Percentiles rank a stretch among this genome's conserved stretches.
phyloP scores from a whole-genome alignment of 2,888 invertebrate genomes.

The Drosophila neoperkinsi region DNA sequence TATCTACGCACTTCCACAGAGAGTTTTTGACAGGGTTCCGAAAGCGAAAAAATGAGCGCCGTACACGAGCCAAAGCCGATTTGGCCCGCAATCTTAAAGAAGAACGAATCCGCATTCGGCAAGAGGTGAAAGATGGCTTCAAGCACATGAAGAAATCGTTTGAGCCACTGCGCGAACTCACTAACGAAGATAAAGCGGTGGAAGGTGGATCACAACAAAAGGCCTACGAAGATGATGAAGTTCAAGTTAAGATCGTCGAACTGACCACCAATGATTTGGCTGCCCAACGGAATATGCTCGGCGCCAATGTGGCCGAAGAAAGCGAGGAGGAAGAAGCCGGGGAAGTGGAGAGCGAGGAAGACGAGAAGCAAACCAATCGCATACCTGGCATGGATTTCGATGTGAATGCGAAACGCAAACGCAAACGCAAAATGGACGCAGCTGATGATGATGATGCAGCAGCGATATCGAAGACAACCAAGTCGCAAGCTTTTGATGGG shows the following conservation, averaged over 20 bases:
- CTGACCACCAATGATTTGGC: slow-evolving; percentile 90
- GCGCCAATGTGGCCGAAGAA: slow-evolving; percentile 86
- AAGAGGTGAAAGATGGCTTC: slow-evolving; percentile 91
- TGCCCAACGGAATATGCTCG: slow-evolving; percentile 90
- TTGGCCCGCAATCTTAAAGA: slow-evolving; percentile 90
- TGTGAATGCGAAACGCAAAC: slow-evolving; percentile 55
- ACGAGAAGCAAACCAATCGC: slow-evolving; percentile 47
- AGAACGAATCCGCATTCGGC: slow-evolving; percentile 90
- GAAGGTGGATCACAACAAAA: slow-evolving; percentile 78
- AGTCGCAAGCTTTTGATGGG: neutral
- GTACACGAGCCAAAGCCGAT: slow-evolving; percentile 91
- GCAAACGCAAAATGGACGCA: slow-evolving; percentile 37
- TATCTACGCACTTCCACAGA: slow-evolving; percentile 84
- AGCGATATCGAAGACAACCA: neutral
- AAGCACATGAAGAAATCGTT: slow-evolving; percentile 91
- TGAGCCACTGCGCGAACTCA: slow-evolving; percentile 87
- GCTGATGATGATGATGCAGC: neutral
- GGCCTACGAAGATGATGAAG: slow-evolving; percentile 91
- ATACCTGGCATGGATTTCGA: slow-evolving; percentile 84
- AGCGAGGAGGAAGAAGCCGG: slow-evolving; percentile 69
- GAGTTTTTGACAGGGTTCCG: slow-evolving; percentile 93
- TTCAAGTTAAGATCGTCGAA: slow-evolving; percentile 92
- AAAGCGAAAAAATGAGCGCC: slow-evolving; percentile 91
- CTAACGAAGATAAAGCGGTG: slow-evolving; percentile 78
- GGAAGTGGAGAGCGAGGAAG: slow-evolving; percentile 64